Evolutionary conservation across 2,113 vertebrate species (phyloP).

Genomic region (Xiphophorus couchianus): DNA sequence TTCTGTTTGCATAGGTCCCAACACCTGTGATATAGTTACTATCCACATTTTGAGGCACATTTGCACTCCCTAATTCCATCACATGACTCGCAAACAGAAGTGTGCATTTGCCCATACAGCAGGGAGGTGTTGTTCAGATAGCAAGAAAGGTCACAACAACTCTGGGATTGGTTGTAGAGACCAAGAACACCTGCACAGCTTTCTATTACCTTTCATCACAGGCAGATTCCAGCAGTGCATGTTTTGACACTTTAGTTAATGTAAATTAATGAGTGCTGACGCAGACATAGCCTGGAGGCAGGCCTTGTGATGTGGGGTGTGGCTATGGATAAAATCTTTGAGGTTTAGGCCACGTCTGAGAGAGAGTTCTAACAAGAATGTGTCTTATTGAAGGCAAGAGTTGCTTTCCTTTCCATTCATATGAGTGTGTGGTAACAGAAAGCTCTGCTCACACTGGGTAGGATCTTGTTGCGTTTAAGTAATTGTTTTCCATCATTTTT

Average conservation of each 20-base stretch:
- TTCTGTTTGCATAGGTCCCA: conserved; percentile 31
- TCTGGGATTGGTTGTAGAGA: conserved; percentile 42
- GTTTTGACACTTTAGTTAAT: conserved; percentile 84
- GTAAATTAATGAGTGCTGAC: conserved; percentile 82
- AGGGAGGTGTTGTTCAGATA: conserved; percentile 53
- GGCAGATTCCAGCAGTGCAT: conserved; percentile 75
- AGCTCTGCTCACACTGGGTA: background rate
- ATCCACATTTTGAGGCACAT: conserved; percentile 38
- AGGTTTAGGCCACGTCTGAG: conserved; percentile 22
- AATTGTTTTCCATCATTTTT: conserved; percentile 19
- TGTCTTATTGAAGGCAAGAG: conserved; percentile 11
- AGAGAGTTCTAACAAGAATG: conserved; percentile 17
- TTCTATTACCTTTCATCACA: conserved; percentile 72
- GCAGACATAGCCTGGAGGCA: conserved; percentile 73
- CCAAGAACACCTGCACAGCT: conserved; percentile 74
- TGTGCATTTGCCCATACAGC: conserved; percentile 41
- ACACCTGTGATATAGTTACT: conserved; percentile 16
- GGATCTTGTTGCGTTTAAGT: background rate
- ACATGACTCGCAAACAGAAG: conserved; percentile 50
- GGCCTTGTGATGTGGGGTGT: conserved; percentile 65
- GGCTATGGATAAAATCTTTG: conserved; percentile 51
- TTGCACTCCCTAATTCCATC: conserved; percentile 46
- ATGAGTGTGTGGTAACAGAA: background rate
- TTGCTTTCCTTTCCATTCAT: conserved; percentile 8
- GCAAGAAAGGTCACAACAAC: conserved; percentile 47